Evolutionary conservation across 2,797 vertebrate genomes (phyloP), one percentile per base, ranked within the genome.

Genomic region (Anas bernieri): DNA sequence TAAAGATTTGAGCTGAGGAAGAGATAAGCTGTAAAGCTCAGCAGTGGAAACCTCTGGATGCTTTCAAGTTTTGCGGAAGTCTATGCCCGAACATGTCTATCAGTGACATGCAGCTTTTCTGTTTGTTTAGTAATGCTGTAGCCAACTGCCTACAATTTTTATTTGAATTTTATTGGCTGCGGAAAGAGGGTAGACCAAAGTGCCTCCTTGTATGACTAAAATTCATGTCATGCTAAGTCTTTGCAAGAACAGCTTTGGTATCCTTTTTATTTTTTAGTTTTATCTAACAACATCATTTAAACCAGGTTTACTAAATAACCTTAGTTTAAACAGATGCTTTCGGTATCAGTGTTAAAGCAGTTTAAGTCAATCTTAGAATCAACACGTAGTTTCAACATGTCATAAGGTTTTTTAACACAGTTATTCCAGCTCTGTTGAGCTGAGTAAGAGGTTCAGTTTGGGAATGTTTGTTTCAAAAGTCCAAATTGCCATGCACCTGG

Each of bases 251-350:
- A 59, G 10, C 39, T 61, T 46, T 82, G 46, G 55, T 84, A 93
- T 74, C 2, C 2, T 43, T 82, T 52, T 74, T 68, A 25, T 50
- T 62, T 14, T n/a, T 35, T 50, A 73, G n/a, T 89, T 92, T 85
- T 83, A 80, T 50, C 78, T 90, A 73, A 67, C 0, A 2, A 6
- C 54, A 55, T n/a, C 0, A 77, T 80, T 92, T 79, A 83, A 83
- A 82, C 33, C 25, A 67, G 52, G 75, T 79, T 96, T 91, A 92
- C 77, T 95, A 79, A 90, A 76, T 94, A 91, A 90, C 89, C 85
- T 92, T 41, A 63, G 63, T 86, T 86, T 83, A 93, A 90, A 90
- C 63, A 93, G 7, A 46, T 69, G 59, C 30, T 69, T 80, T 90
- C 43, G 39, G 6, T 78, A 83, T 92, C 52, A 54, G 43, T 21